Base-by-base conservation (phyloP, 2,113 vertebrate genomes). In the Geococcyx californianus region DNA sequence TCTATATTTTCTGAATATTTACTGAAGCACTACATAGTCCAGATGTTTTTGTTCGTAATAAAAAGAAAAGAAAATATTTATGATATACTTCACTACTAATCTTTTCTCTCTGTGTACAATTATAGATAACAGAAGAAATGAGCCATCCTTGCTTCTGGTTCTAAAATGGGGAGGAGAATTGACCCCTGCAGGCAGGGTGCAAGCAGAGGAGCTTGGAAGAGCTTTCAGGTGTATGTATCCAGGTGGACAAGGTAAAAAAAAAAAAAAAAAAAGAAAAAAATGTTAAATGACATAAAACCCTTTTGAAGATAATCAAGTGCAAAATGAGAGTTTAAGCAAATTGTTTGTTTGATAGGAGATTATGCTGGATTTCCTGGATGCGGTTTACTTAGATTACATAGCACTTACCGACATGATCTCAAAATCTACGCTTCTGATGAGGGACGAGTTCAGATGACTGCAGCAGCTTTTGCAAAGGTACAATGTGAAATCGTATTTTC, bases 181-280 rank as follows among this genome's bases (percentile, higher is more conserved):
- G 91, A 99, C 99, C 16, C 99, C 99, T 83, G 99, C 99, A 34
- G 99, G 99, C 95, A 98, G 99, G 67, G 99, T 99, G 42, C 99
- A 99, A 97, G 99, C 99, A 33, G 99, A 99, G 70, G 99, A 99
- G 91, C 98, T 99, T 77, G 99, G 99, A 86, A 98, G 98, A 91
- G 99, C 99, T 85, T 99, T 99, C 93, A 97, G 99, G 93, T 99
- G 99, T 96, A 99, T 99, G 99, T 99, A 99, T 94, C 99, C 99
- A 67, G 99, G 99, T 84, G 99, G 99, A 96, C 99, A 99, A 98
- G 99, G 99, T 99, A 98, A 97, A 93, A 67, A 60, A 68, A 42
- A 29, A 52, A 49, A 6, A 16, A 11, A 54, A 12, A 13, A 47
- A 2, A 8, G 31, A 49, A 34, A 44, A 45, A 21, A 2, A 2